Conservation (phyloP, 2,888 invertebrate genomes). For the Acanthosoma haemorrhoidale region DNA sequence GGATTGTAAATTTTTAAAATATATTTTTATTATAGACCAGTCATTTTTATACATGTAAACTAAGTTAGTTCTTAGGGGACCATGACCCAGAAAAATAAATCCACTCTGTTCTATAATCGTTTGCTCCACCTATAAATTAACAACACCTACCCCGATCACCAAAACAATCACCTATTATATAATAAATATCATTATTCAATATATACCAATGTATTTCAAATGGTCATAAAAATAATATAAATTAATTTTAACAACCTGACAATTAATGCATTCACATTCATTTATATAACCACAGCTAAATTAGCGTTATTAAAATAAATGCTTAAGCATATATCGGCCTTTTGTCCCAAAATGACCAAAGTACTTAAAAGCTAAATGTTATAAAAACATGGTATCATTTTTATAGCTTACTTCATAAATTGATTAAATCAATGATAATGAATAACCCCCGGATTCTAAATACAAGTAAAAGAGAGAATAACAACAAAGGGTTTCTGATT, state of each 20-base stretch:
- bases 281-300: background rate
- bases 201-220: too few relatives aligned
- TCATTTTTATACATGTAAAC: too few relatives aligned
- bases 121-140: too few relatives aligned
- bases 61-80: too few relatives aligned
- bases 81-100: too few relatives aligned
- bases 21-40: too few relatives aligned
- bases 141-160: too few relatives aligned
- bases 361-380: background rate
- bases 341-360: constrained; percentile 6
- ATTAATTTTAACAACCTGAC: background rate
- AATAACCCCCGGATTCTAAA: background rate
- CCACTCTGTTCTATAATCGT: too few relatives aligned
- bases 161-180: too few relatives aligned
- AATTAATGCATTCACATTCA: background rate
- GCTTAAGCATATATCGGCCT: background rate
- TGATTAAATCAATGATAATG: background rate
- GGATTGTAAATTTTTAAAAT: too few relatives aligned
- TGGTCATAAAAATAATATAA: background rate
- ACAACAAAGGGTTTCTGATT: background rate
- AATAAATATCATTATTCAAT: too few relatives aligned
- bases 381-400: background rate
- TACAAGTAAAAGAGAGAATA: constrained; percentile 9
- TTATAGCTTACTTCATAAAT: background rate
- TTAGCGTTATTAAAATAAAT: background rate